These are phyloP conservation scores for Holacanthella duospinosa DNA, from an alignment of 2,888 invertebrate genomes.

Conservation along the genomic window DNA sequence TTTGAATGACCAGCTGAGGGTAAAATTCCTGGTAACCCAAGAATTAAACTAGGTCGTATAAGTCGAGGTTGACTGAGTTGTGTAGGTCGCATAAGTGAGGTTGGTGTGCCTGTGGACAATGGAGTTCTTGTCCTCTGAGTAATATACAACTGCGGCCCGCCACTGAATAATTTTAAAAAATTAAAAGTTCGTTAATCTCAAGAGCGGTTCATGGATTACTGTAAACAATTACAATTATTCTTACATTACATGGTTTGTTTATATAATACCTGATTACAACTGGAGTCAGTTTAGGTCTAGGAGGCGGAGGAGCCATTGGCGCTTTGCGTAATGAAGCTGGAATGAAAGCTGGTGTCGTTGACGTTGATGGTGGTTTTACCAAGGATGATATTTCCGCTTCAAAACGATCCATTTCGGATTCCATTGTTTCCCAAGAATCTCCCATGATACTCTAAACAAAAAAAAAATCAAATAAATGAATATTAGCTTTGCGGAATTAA, in stretches of 20 bases:
- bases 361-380: conserved; percentile 3
- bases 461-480: not conserved
- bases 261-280: conserved; percentile 30
- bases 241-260: not conserved
- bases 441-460: conserved; percentile 12
- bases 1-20: not conserved
- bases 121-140: not conserved
- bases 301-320: conserved; percentile 7
- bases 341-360: conserved; percentile 23
- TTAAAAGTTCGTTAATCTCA: too few relatives aligned
- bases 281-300: conserved; percentile 18
- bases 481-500: not conserved
- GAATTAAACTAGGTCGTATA: conserved; percentile 3
- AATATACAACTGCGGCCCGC: conserved; percentile 24
- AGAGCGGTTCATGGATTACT: too few relatives aligned
- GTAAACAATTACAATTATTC: too few relatives aligned
- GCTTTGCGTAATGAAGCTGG: conserved; percentile 31
- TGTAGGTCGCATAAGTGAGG: not conserved
- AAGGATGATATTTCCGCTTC: conserved; percentile 36
- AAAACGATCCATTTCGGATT: conserved; percentile 81
- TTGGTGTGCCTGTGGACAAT: not conserved
- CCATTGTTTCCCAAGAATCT: conserved; percentile 60
- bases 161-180: conserved; percentile 15
- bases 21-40: conserved; percentile 15
- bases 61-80: not conserved